Percentiles rank a stretch among this genome's conserved stretches.
Evolutionary conservation across 2,113 vertebrate genomes (phyloP).

Genomic region (Trogon surrucura): DNA sequence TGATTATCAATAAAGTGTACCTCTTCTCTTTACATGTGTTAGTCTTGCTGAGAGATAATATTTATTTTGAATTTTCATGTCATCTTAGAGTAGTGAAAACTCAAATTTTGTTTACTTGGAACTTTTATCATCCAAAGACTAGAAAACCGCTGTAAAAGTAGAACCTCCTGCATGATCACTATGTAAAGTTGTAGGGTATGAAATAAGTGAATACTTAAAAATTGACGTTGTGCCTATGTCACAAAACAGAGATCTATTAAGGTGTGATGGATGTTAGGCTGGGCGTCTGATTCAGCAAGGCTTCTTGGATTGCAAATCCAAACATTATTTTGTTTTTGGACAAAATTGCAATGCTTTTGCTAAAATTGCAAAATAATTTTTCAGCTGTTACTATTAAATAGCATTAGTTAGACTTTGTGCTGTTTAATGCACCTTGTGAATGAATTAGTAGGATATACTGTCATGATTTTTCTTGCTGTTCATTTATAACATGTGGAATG

Average conservation of each 20-base stretch:
- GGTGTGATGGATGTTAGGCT: fast-evolving
- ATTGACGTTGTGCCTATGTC: background rate
- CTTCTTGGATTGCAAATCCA: background rate
- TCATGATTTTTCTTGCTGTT: background rate
- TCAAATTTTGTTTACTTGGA: background rate
- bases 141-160: background rate
- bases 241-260: background rate
- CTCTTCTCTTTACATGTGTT: background rate
- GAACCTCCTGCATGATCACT: background rate
- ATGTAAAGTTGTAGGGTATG: background rate
- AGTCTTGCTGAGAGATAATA: background rate
- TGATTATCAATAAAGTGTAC: background rate
- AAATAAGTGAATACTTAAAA: background rate
- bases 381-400: background rate
- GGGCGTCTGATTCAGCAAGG: background rate
- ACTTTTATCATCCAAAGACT: background rate
- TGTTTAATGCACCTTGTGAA: background rate
- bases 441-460: background rate
- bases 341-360: background rate
- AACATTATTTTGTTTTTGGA: background rate
- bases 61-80: background rate
- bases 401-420: background rate
- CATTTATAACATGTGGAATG: background rate
- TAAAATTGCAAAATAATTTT: background rate
- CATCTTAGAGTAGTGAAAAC: background rate